Evolutionary conservation across 1,140 invertebrate species (phyloP).

Genomic region (Leguminivora glycinivorella): DNA sequence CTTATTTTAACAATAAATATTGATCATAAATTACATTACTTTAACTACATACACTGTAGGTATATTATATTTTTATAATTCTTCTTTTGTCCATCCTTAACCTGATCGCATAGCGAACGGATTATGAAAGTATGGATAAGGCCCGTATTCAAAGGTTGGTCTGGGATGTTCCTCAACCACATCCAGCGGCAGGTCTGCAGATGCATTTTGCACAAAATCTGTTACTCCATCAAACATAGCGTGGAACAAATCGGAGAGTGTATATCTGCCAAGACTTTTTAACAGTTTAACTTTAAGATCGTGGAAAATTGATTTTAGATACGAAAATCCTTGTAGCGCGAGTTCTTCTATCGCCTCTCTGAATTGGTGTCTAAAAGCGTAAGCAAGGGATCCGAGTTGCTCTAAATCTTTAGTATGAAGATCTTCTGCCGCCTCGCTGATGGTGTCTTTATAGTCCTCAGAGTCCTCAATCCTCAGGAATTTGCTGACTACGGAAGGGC

Average conservation of each 20-base stretch:
- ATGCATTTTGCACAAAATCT: constrained; percentile 38
- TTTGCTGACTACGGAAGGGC: not conserved
- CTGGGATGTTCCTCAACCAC: not conserved
- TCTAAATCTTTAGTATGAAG: constrained; percentile 3
- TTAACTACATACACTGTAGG: too few species aligned
- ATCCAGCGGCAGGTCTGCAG: constrained; percentile 8
- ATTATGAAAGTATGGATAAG: constrained; percentile 3
- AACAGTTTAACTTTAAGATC: constrained; percentile 48
- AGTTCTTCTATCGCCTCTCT: constrained; percentile 49
- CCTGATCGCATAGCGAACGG: not conserved
- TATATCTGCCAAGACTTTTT: constrained; percentile 47
- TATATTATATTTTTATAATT: not conserved
- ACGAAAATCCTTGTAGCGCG: constrained; percentile 38
- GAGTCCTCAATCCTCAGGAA: not conserved
- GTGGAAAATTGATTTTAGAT: constrained; percentile 36
- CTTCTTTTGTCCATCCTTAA: not conserved
- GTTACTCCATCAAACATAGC: constrained; percentile 47
- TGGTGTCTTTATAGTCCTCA: not conserved
- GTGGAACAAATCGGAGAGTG: constrained; percentile 46
- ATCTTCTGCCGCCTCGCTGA: not conserved
- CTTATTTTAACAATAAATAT: not conserved
- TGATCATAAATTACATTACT: too few species aligned
- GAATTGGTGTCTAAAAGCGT: constrained; percentile 47
- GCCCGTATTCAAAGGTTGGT: not conserved
- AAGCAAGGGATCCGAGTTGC: constrained; percentile 33